phyloP scores from a whole-genome alignment of 2,888 invertebrate genomes.

The Dryadula phaetusa region DNA sequence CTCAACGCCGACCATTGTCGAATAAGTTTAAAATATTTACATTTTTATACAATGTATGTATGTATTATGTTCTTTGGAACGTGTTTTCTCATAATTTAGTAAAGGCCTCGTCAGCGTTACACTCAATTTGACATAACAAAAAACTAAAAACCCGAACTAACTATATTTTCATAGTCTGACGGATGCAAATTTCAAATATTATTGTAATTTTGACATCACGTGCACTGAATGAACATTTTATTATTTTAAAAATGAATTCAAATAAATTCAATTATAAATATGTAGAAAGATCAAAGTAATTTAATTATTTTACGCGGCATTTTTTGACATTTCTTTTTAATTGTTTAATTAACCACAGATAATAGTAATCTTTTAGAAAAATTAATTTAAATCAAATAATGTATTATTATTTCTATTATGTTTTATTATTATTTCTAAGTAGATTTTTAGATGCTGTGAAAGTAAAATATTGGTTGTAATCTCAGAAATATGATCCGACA shows the following conservation, averaged over 20 bases:
- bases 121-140: constrained; percentile 36
- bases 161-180: constrained; percentile 35
- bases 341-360: background rate
- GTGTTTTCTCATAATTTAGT: constrained; percentile 2
- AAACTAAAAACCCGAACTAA: constrained; percentile 24
- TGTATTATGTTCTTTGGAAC: constrained; percentile 10
- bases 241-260: background rate
- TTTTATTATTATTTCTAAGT: too few species aligned
- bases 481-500: constrained; percentile 3
- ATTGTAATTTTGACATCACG: background rate
- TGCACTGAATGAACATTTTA: background rate
- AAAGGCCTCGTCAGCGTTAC: constrained; percentile 27
- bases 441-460: background rate
- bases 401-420: too few species aligned
- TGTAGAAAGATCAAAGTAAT: background rate
- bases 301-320: constrained; percentile 2
- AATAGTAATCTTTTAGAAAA: background rate
- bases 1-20: too few species aligned
- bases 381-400: too few species aligned
- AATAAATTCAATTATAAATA: background rate
- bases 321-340: background rate
- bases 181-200: constrained; percentile 27
- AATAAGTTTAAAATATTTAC: too few species aligned
- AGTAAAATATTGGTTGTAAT: constrained; percentile 7
- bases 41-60: background rate